Conservation (phyloP, 2,113 vertebrate genomes). For the Pyxicephalus adspersus region DNA sequence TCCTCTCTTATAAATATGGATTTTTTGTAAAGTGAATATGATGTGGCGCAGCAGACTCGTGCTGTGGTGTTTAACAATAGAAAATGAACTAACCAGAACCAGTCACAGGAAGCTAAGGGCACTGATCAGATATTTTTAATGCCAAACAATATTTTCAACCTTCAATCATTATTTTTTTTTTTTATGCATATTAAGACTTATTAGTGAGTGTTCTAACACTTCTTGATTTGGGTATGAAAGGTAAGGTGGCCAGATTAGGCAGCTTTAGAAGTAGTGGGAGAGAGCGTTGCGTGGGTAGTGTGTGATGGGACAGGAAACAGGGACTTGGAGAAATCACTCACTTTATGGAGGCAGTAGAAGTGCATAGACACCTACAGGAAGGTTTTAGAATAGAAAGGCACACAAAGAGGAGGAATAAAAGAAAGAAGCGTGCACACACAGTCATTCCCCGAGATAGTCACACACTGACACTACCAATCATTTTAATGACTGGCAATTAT, state of each 20-base stretch:
- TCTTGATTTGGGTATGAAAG: background rate
- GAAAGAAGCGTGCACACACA: background rate
- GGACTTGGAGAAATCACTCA: background rate
- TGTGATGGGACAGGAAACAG: conserved; percentile 7
- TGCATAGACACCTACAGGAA: conserved; percentile 38
- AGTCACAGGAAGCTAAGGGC: too few species aligned
- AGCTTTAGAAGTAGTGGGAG: background rate
- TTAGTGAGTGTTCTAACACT: too few species aligned
- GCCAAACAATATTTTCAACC: too few species aligned
- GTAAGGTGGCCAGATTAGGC: background rate
- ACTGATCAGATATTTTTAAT: too few species aligned
- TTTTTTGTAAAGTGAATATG: too few species aligned
- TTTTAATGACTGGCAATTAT: conserved; percentile 18
- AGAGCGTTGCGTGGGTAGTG: background rate
- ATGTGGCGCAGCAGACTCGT: too few species aligned
- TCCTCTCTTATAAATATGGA: too few species aligned
- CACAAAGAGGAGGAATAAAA: conserved; percentile 25
- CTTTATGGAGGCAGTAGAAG: background rate
- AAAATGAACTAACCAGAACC: too few species aligned
- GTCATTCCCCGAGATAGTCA: background rate
- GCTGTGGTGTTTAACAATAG: too few species aligned
- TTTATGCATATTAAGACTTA: too few species aligned
- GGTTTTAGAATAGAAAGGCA: conserved; percentile 22
- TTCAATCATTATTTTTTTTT: too few species aligned
- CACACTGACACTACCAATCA: conserved; percentile 35